Evolutionary conservation across 2,888 invertebrate species (phyloP), one percentile per base, ranked within the genome.

Genomic region (Aspidiotus destructor): DNA sequence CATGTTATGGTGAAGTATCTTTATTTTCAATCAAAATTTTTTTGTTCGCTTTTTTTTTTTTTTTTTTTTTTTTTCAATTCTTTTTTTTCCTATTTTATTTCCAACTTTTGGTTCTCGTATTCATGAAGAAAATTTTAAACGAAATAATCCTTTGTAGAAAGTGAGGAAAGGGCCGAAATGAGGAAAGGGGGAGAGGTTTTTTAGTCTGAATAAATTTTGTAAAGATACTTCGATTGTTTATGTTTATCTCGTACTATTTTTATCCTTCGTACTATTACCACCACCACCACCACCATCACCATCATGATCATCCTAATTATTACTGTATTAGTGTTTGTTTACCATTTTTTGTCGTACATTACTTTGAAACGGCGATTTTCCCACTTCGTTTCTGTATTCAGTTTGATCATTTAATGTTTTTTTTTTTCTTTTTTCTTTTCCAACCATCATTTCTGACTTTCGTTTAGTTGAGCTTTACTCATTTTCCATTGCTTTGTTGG

Each of bases 401-500:
- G 17, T 54, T 16, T 17, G 15, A 15, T 16, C 55, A 16, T 17
- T 54, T 53, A 41, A 54, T 63, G n/a, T n/a, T n/a, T 64, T 64
- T 64, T 55, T 44, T 55, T 64, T 64, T 57, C 64, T 64, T 64
- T 44, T 64, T 64, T 54, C 54, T 63, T 57, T 57, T 52, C 28
- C 28, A 28, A 28, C 28, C 28, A 52, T 63, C 54, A 54, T 53
- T 63, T 57, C 17, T 57, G 55, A 55, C 54, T 65, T 60, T 7
- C 40, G 17, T 61, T 13, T 58, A 62, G 62, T 62, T 60, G 17
- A 67, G 67, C 67, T 67, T 67, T 58, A 60, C 48, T 67, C 58
- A 67, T 67, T 67, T 58, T 67, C 44, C 67, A 67, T 67, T 17
- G 60, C 67, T 67, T 67, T 40, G 42, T 58, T 67, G 64, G 67